These are phyloP conservation scores for human (Homo sapiens) DNA, from an alignment of 2,113 vertebrate species.

Conservation along the genomic window DNA sequence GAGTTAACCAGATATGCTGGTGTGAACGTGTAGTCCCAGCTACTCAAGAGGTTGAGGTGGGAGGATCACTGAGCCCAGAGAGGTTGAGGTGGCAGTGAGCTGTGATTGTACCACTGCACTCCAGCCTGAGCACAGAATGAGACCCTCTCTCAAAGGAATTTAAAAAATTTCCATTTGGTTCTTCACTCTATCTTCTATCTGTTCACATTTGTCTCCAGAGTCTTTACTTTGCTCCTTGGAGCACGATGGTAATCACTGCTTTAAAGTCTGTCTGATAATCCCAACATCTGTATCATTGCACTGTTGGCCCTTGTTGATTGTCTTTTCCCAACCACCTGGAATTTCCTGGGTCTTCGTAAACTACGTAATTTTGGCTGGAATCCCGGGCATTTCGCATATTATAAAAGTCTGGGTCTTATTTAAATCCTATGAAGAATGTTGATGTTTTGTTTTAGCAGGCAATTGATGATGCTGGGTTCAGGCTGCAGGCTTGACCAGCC, in stretches of 20 bases:
- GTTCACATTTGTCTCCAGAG: neutral
- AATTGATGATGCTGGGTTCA: neutral
- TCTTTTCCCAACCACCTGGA: neutral
- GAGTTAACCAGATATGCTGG: no score
- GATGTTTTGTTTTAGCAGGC: neutral
- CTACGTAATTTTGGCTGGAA: neutral
- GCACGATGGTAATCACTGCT: neutral
- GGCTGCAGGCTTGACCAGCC: neutral
- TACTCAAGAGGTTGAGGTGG: no score
- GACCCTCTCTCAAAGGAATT: no score
- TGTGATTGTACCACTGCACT: no score
- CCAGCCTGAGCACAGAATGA: no score
- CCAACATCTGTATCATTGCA: neutral
- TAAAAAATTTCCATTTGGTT: neutral
- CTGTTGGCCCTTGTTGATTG: neutral
- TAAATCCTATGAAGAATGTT: neutral
- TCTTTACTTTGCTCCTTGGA: neutral
- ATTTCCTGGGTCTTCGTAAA: neutral
- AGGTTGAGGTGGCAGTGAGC: no score
- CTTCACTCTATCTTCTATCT: no score
- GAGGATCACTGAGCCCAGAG: no score
- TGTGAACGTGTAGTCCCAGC: no score
- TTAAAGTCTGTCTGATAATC: neutral
- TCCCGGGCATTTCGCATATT: neutral
- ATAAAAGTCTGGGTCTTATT: neutral